Base-by-base conservation (phyloP, 1,140 invertebrate species). In the Halesus radiatus region DNA sequence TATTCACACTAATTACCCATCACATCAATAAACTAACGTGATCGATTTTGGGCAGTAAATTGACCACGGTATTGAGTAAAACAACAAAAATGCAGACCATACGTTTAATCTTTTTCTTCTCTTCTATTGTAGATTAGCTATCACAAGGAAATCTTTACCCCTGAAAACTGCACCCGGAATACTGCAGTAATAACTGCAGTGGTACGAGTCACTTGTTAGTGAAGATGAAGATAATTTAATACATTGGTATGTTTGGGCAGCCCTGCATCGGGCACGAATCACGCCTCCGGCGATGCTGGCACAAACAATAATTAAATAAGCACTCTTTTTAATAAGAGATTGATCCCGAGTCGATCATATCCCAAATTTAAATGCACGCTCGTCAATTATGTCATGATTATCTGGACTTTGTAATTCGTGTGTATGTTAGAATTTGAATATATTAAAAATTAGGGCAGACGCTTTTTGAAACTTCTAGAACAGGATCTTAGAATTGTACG, bases 301-400 rank as follows among this genome's bases (percentile, higher is more conserved):
- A 62, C 74, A 76, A 60, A 76, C 32, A 62, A 76, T 76, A 62
- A 76, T 76, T 76, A 76, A 76, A 76, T 76, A 62, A 53, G 70
- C 70, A 56, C 50, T 74, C 52, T 74, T 74, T 23, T 74, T 56
- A 54, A 74, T 23, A 26, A 74, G 50, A n/a, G 50, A 56, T 54
- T n/a, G 70, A 74, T 22, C 22, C 53, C 22, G 54, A 23, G 16
- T 54, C 52, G 70, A 74, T 74, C 26, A 74, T 74, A 54, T 56
- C 66, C 66, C n/a, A 50, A 70, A 70, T 74, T 74, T 74, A 74
- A 74, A 74, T 74, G 52, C 70, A 29, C 22, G 52, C 22, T 74
- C 70, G 53, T 54, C 70, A 74, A 50, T 70, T 70, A 70, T 45
- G 66, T 45, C 66, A 70, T 45, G 66, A 70, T 64, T 64, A 64